Percentiles rank a stretch among this genome's conserved stretches.
phyloP scores from a whole-genome alignment of 2,888 invertebrate species.

The Adelognathus sp. region DNA sequence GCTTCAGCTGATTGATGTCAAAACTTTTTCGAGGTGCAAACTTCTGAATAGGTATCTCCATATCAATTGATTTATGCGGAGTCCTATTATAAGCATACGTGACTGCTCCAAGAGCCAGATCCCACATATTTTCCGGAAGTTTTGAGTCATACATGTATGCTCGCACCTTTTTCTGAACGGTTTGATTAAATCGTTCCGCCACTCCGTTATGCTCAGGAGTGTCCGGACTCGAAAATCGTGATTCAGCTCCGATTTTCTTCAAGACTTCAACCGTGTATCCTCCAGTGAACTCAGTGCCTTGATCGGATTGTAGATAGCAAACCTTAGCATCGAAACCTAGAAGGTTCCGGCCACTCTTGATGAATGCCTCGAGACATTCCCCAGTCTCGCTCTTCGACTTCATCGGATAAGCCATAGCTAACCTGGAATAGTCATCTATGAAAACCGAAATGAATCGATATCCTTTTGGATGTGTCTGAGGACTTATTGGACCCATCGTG shows the following conservation, averaged over 20 bases:
- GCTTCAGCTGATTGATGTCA: constrained; percentile 48
- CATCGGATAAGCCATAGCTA: constrained; percentile 50
- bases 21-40: constrained; percentile 46
- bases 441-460: constrained; percentile 57
- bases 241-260: constrained; percentile 25
- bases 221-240: constrained; percentile 21
- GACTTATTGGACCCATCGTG: constrained; percentile 54
- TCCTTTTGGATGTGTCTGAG: constrained; percentile 47
- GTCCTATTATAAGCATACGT: constrained; percentile 59
- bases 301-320: constrained; percentile 64
- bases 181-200: constrained; percentile 57
- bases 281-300: constrained; percentile 59
- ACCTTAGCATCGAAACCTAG: constrained; percentile 62
- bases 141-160: constrained; percentile 52
- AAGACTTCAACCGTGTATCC: constrained; percentile 54
- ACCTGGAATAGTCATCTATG: constrained; percentile 60
- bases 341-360: constrained; percentile 62
- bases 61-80: constrained; percentile 51
- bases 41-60: constrained; percentile 41
- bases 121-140: constrained; percentile 58
- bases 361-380: constrained; percentile 52
- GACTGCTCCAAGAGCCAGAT: constrained; percentile 52
- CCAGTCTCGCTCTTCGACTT: constrained; percentile 57
- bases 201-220: constrained; percentile 53
- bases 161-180: constrained; percentile 55